Evolutionary conservation across 2,888 invertebrate genomes (phyloP).

Genomic region (Argyresthia albistria): DNA sequence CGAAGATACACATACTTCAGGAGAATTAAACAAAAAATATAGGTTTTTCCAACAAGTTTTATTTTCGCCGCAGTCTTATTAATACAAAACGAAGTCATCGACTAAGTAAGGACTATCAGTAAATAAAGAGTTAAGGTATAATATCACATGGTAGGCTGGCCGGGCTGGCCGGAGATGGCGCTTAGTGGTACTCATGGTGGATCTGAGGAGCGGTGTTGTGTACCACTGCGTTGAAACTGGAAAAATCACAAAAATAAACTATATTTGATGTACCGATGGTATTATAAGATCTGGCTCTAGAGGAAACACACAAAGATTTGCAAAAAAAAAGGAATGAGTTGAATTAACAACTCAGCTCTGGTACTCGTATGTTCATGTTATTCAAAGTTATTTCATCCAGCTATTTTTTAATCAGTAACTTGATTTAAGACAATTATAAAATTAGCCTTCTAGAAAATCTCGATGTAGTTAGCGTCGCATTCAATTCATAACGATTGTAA

Average conservation of each 20-base stretch:
- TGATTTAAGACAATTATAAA: too few relatives aligned
- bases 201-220: constrained; percentile 58
- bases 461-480: too few relatives aligned
- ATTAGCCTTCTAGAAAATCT: too few relatives aligned
- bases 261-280: too few relatives aligned
- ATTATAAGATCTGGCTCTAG: too few relatives aligned
- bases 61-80: constrained; percentile 69
- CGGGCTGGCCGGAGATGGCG: constrained; percentile 7
- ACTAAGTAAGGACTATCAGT: constrained; percentile 58
- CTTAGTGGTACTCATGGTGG: constrained; percentile 43
- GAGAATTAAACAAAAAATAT: background rate
- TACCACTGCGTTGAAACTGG: constrained; percentile 67
- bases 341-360: too few relatives aligned
- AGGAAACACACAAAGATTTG: too few relatives aligned
- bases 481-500: too few relatives aligned
- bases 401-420: too few relatives aligned
- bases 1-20: background rate
- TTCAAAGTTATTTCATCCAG: too few relatives aligned
- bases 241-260: constrained; percentile 2
- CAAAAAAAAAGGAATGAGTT: too few relatives aligned
- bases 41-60: constrained; percentile 44
- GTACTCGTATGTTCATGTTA: too few relatives aligned
- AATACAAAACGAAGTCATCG: constrained; percentile 48
- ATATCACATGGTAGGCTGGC: constrained; percentile 58
- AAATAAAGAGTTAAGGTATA: constrained; percentile 55